These are phyloP conservation scores for Lordiphosa andalusiaca DNA, from an alignment of 2,888 invertebrate genomes.

Conservation along the genomic window DNA sequence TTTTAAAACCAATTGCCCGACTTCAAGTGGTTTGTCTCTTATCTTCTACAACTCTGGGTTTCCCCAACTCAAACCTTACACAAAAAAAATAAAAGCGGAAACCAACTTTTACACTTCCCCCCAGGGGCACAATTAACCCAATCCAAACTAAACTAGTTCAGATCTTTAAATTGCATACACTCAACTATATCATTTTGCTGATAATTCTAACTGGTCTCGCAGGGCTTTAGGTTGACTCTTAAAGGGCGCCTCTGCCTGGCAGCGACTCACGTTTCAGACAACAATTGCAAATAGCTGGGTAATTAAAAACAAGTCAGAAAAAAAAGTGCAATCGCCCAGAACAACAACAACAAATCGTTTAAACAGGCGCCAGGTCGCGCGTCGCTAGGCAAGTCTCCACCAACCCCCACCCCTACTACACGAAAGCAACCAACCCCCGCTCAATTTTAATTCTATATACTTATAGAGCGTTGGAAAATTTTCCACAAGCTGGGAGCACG, in stretches of 20 bases:
- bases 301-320: conserved; percentile 22
- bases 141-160: no score
- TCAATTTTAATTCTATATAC: conserved; percentile 61
- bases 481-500: conserved; percentile 64
- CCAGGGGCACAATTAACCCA: no score
- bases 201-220: no score
- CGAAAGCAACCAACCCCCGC: neutral
- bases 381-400: conserved; percentile 4
- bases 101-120: no score
- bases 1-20: no score
- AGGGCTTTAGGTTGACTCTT: neutral
- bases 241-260: neutral
- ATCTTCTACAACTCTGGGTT: no score
- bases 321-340: conserved; percentile 16
- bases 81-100: no score
- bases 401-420: neutral
- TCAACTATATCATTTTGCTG: no score
- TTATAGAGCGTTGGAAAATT: conserved; percentile 65
- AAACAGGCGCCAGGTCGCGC: conserved; percentile 49
- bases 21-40: no score
- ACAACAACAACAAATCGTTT: conserved; percentile 34
- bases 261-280: conserved; percentile 6
- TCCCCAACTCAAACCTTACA: no score
- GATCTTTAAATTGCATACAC: no score
- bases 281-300: conserved; percentile 25